phyloP scores from a whole-genome alignment of 2,888 invertebrate species.

The Napeogenes inachia region DNA sequence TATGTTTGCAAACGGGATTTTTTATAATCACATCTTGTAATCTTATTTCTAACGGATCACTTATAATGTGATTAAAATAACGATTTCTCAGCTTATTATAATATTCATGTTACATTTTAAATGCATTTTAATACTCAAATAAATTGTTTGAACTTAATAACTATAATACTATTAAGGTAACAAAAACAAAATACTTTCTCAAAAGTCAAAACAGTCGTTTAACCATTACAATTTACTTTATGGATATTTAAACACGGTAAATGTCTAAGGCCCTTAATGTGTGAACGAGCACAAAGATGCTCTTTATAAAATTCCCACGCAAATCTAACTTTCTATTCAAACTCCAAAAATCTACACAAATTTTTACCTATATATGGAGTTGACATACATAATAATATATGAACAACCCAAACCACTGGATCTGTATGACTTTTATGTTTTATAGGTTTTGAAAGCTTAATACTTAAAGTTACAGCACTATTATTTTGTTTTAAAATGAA shows the following conservation, averaged over 20 bases:
- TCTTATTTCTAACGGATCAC: neutral
- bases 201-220: neutral
- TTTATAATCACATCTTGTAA: neutral
- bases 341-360: neutral
- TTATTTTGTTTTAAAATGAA: too few species aligned
- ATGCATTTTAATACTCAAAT: neutral
- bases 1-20: neutral
- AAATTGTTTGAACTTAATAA: neutral
- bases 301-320: slow-evolving; percentile 2
- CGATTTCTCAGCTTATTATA: neutral
- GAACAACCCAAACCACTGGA: slow-evolving; percentile 23
- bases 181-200: neutral
- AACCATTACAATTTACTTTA: neutral
- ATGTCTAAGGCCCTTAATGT: neutral
- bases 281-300: neutral
- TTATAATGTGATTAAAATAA: neutral
- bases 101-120: neutral
- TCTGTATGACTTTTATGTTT: neutral
- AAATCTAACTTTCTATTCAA: slow-evolving; percentile 1
- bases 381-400: too few species aligned
- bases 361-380: too few species aligned
- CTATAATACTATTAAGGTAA: neutral
- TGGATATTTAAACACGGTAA: neutral
- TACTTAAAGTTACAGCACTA: too few species aligned
- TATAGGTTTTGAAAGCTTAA: too few species aligned